Evolutionary conservation across 1,140 invertebrate genomes (phyloP), one percentile per base, ranked within the genome.

Genomic region (Philaenus spumarius): DNA sequence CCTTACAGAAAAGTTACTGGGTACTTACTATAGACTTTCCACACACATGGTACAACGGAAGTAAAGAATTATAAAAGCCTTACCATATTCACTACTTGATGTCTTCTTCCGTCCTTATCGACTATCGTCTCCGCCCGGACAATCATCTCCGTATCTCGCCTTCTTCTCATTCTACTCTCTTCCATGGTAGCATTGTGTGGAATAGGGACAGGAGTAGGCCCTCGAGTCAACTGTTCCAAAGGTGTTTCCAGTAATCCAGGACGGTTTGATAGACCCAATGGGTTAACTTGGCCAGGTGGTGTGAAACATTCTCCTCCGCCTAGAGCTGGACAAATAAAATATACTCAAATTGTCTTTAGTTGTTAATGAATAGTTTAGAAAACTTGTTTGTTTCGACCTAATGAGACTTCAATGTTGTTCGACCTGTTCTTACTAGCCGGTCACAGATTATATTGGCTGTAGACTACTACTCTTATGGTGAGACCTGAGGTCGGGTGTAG

Each of bases 51-150:
- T 1, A 91, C 85, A 56, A 89, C 78, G 66, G 86, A 80, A 63
- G 80, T 80, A 58, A 77, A n/a, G n/a, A 30, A 9, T 30, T 30
- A 30, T 30, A 30, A 30, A 3, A 30, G 26, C 65, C 63, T 77
- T 73, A 89, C 87, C 84, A 93, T 83, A 55, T 84, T 84, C 1
- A 92, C 86, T 55, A 89, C 78, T 67, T 87, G 80, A 63, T 80
- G 80, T 58, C 77, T 80, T 62, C 83, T 82, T 20, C 87, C 86
- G 70, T 86, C 81, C 61, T 81, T 80, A 64, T 85, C 84, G 17
- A 82, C 78, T 55, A 84, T 80, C 1, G 80, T 82, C 74, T 87
- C 82, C 4, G 87, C 79, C 54, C 81, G 80, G 14, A 91, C 80
- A 6, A 90, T 78, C 62, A 81, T 81, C 68, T 90, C 87, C 7